Conservation (phyloP, 2,797 vertebrate species). For the Micromesistius poutassou region DNA sequence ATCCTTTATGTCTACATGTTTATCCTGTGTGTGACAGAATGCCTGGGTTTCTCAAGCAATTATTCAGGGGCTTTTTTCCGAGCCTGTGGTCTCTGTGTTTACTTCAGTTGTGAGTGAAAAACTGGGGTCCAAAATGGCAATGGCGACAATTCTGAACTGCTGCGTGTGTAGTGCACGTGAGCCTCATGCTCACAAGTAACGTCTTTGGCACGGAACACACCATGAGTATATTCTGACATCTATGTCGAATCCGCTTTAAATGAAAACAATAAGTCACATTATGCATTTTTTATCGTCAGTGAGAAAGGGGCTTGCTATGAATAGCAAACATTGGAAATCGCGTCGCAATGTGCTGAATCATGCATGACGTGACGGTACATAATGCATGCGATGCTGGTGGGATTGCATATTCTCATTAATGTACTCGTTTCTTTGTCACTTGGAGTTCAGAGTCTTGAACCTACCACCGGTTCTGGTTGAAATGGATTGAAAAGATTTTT, state of each 20-base stretch:
- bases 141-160: slow-evolving; percentile 1
- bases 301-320: slow-evolving; percentile 27
- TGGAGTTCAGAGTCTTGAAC: background rate
- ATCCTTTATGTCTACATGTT: slow-evolving; percentile 13
- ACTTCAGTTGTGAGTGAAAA: slow-evolving; percentile 30
- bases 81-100: slow-evolving; percentile 14
- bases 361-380: slow-evolving; percentile 25
- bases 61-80: background rate
- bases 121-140: slow-evolving; percentile 22
- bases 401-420: background rate
- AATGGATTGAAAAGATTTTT: no score
- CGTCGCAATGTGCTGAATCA: slow-evolving; percentile 31
- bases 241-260: slow-evolving; percentile 13
- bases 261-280: slow-evolving; percentile 12
- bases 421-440: background rate
- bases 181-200: background rate
- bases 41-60: background rate
- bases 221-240: slow-evolving; percentile 12
- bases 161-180: background rate
- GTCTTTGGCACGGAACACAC: slow-evolving; percentile 12
- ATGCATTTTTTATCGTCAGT: slow-evolving; percentile 35
- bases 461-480: background rate
- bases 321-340: slow-evolving; percentile 21
- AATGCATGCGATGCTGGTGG: background rate
- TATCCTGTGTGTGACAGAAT: background rate